phyloP scores from a whole-genome alignment of 1,140 invertebrate genomes.

The Leptopilina clavipes region DNA sequence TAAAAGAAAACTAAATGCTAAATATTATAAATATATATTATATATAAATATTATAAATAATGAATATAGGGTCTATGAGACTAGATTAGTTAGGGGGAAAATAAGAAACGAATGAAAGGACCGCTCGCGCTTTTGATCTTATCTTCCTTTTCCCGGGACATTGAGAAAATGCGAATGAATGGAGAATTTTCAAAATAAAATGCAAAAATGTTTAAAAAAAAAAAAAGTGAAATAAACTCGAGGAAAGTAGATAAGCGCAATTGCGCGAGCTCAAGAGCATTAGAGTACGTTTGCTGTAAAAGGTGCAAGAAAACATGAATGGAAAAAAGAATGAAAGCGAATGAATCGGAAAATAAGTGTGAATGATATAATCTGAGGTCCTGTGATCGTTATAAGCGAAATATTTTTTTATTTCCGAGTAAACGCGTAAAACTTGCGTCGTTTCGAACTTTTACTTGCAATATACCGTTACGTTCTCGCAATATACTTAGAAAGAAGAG shows the following conservation, averaged over 20 bases:
- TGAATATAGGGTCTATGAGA: slow-evolving; percentile 75
- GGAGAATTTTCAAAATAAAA: slow-evolving; percentile 53
- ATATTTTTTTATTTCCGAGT: slow-evolving; percentile 76
- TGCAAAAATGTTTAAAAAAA: slow-evolving; percentile 6
- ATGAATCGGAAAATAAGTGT: slow-evolving; percentile 62
- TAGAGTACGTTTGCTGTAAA: slow-evolving; percentile 25
- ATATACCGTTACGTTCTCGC: slow-evolving; percentile 76
- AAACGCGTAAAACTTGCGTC: slow-evolving; percentile 74
- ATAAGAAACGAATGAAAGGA: slow-evolving; percentile 53
- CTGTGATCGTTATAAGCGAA: slow-evolving; percentile 76
- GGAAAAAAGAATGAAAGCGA: slow-evolving; percentile 41
- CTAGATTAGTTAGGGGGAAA: slow-evolving; percentile 72
- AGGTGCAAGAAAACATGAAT: slow-evolving; percentile 40
- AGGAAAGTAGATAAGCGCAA: not conserved
- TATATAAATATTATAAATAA: slow-evolving; percentile 74
- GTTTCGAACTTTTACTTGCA: slow-evolving; percentile 75
- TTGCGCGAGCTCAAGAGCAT: slow-evolving; percentile 36
- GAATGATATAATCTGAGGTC: slow-evolving; percentile 75
- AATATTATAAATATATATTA: slow-evolving; percentile 72
- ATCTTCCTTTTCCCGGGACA: not conserved
- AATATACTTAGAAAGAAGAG: slow-evolving; percentile 71
- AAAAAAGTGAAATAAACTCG: not conserved
- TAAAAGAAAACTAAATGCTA: slow-evolving; percentile 70
- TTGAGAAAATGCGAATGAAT: slow-evolving; percentile 50
- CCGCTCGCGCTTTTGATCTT: slow-evolving; percentile 45